Conservation (phyloP, 2,113 vertebrate genomes). For the Cricetomys ansorgei region DNA sequence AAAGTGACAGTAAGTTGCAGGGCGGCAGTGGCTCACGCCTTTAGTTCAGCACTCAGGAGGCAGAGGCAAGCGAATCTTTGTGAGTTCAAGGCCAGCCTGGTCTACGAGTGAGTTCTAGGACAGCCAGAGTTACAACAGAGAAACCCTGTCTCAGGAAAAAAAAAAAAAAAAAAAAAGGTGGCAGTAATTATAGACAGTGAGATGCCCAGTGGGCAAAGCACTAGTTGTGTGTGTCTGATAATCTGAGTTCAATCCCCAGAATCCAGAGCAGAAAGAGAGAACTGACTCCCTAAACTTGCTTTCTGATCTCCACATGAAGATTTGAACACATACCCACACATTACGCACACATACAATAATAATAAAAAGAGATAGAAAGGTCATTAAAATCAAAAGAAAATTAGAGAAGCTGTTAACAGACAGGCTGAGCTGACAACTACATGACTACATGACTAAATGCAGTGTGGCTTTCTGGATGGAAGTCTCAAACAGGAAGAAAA, state of each 20-base stretch:
- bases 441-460: background rate
- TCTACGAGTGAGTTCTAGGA: too few relatives aligned
- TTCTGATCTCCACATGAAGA: background rate
- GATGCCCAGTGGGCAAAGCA: background rate
- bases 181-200: background rate
- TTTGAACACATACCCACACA: background rate
- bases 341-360: background rate
- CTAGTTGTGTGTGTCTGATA: background rate
- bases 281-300: background rate
- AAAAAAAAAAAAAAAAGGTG: background rate
- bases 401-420: background rate
- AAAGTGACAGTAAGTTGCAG: too few relatives aligned
- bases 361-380: background rate
- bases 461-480: background rate
- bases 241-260: background rate
- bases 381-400: constrained; percentile 34
- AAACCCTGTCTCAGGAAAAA: background rate
- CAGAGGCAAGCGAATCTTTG: too few relatives aligned
- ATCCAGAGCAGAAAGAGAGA: background rate
- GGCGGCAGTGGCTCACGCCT: too few relatives aligned
- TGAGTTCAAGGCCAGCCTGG: too few relatives aligned
- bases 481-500: background rate
- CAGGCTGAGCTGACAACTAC: background rate
- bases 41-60: too few relatives aligned
- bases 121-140: too few relatives aligned